Conservation (phyloP, 2,888 invertebrate species). For the Leptopterna dolabrata region DNA sequence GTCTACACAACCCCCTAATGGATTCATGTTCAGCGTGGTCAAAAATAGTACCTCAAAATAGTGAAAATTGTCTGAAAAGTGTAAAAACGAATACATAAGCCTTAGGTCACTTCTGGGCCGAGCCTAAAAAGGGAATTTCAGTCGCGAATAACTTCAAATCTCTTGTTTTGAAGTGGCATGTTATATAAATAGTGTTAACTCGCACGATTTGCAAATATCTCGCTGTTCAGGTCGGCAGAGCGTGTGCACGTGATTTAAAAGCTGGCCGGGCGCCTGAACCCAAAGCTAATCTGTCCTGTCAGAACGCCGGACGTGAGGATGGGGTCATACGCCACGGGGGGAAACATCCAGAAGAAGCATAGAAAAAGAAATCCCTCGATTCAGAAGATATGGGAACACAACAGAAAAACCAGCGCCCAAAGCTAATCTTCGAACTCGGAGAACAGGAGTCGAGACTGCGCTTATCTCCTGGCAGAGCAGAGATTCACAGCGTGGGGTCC, state of each 20-base stretch:
- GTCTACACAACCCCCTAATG: no score
- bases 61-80: no score
- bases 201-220: neutral
- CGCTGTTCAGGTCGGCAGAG: neutral
- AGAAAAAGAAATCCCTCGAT: neutral
- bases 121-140: no score
- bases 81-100: no score
- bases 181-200: neutral
- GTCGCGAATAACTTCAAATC: no score
- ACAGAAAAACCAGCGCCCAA: neutral
- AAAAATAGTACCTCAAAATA: no score
- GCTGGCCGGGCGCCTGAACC: neutral
- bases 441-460: neutral
- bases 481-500: conserved; percentile 40
- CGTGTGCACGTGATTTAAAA: neutral
- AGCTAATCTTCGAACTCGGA: conserved; percentile 26
- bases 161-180: neutral
- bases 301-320: neutral
- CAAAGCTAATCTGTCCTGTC: neutral
- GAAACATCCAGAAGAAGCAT: neutral
- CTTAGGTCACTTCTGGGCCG: no score
- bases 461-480: neutral
- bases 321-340: neutral
- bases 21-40: no score
- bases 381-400: conserved; percentile 6